phyloP scores from a whole-genome alignment of 2,113 vertebrate species.

The Emydura subglobosa region DNA sequence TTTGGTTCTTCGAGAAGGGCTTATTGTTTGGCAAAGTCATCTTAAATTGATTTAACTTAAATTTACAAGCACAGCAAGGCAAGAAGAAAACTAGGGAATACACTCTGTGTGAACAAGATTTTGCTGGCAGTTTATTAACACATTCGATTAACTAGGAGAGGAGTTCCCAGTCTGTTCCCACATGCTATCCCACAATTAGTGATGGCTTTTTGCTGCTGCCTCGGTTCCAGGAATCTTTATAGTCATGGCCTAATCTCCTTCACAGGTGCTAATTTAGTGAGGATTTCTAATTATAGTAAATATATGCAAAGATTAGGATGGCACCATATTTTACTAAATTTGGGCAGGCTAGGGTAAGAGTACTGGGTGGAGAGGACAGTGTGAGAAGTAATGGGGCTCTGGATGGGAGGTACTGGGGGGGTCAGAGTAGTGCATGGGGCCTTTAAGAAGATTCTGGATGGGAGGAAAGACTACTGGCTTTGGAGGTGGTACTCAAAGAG shows the following conservation, averaged over 20 bases:
- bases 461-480: background rate
- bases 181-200: background rate
- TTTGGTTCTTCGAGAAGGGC: background rate
- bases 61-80: background rate
- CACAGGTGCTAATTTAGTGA: background rate
- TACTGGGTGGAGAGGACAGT: background rate
- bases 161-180: slow-evolving; percentile 8
- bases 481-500: background rate
- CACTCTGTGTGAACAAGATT: background rate
- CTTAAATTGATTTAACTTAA: background rate
- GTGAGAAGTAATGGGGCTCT: background rate
- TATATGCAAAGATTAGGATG: background rate
- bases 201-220: background rate
- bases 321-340: background rate
- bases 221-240: background rate
- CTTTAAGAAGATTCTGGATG: background rate
- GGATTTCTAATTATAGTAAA: slow-evolving; percentile 37
- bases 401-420: background rate
- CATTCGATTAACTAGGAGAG: background rate
- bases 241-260: background rate
- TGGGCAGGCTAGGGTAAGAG: background rate
- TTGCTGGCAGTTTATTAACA: background rate
- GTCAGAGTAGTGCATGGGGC: background rate
- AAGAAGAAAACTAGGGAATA: background rate
- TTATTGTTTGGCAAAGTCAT: background rate